Conservation (phyloP, 2,797 vertebrate genomes). For the Erethizon dorsatum region DNA sequence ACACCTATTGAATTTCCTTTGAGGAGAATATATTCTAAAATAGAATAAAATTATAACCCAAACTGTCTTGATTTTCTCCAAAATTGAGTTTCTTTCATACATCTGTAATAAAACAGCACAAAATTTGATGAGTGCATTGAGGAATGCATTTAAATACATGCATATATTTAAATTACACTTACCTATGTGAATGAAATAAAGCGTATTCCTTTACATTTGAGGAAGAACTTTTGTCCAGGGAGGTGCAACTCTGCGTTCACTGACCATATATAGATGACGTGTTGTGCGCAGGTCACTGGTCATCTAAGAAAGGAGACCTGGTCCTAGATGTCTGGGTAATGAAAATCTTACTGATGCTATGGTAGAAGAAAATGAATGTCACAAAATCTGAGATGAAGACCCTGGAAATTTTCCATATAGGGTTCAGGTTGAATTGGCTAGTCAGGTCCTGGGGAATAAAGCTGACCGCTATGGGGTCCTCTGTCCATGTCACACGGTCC, state of each 20-base stretch:
- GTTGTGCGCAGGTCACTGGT: not conserved
- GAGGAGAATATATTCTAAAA: slow-evolving; percentile 19
- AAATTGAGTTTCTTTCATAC: not conserved
- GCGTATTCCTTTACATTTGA: not conserved
- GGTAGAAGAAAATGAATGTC: not conserved
- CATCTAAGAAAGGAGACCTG: not conserved
- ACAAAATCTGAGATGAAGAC: not conserved
- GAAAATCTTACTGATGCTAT: not conserved
- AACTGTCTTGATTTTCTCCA: not conserved
- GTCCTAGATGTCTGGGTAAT: rapidly evolving
- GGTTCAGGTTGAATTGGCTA: not conserved
- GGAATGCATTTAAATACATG: not conserved
- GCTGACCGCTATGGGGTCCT: not conserved
- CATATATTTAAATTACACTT: not conserved
- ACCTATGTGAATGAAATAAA: not conserved
- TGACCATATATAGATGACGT: rapidly evolving
- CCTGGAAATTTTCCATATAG: slow-evolving; percentile 18
- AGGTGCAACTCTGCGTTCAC: rapidly evolving
- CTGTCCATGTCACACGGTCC: not conserved
- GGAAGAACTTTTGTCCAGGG: rapidly evolving
- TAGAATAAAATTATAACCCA: not conserved
- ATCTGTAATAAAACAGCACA: not conserved
- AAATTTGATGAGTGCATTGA: not conserved
- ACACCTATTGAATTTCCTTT: not conserved
- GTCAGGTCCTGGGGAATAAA: not conserved